A percentile compares a stretch with the other conserved stretches of the same genome.
Evolutionary conservation across 2,888 invertebrate species (phyloP).

Genomic region (Drosophila neutralis): DNA sequence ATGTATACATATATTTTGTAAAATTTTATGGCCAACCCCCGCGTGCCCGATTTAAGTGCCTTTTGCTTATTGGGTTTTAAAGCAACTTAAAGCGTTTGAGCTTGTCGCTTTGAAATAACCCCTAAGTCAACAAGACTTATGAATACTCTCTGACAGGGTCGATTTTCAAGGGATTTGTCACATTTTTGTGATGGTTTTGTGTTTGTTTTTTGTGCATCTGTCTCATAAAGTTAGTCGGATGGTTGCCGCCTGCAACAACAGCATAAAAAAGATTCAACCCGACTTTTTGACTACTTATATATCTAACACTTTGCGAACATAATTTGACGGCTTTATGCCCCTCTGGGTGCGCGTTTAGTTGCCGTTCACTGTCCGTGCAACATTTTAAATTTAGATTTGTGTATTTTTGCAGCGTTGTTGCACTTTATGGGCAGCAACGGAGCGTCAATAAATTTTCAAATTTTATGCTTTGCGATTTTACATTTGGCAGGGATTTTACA

Average conservation of each 20-base stretch:
- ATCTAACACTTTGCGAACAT: conserved; percentile 40
- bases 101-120: conserved; percentile 14
- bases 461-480: conserved; percentile 70
- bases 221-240: conserved; percentile 30
- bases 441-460: conserved; percentile 82
- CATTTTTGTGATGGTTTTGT: conserved; percentile 5
- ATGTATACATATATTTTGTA: background rate
- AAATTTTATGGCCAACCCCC: conserved; percentile 46
- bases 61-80: conserved; percentile 6
- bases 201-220: conserved; percentile 18
- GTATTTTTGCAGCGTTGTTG: conserved; percentile 42
- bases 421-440: conserved; percentile 57
- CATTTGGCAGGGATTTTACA: conserved; percentile 47
- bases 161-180: conserved; percentile 20
- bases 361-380: conserved; percentile 56
- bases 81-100: conserved; percentile 18
- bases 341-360: conserved; percentile 32
- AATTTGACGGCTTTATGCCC: conserved; percentile 59
- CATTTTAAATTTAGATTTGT: conserved; percentile 67
- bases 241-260: background rate
- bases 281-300: conserved; percentile 17
- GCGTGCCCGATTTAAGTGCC: conserved; percentile 40
- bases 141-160: conserved; percentile 3
- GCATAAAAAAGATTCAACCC: conserved; percentile 16
- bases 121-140: conserved; percentile 11